Percentiles rank a stretch among this genome's conserved stretches.
Conservation (phyloP, 2,113 vertebrate species). For the Zapornia atra region DNA sequence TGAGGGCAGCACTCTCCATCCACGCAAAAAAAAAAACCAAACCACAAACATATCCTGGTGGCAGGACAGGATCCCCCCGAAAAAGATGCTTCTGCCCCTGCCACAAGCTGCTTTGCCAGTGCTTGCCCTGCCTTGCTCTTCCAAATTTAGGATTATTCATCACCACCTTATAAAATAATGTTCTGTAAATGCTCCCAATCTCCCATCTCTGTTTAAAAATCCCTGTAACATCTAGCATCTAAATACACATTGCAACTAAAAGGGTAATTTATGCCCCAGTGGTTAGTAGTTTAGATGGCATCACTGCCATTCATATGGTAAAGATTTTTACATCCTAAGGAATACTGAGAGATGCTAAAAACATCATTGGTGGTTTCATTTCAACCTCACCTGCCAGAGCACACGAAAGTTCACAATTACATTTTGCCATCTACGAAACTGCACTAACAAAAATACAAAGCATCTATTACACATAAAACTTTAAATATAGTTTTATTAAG, state of each 20-base stretch:
- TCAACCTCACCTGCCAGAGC: neutral
- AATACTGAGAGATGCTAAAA: neutral
- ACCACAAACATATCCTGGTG: accelerated
- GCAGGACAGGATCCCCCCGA: neutral
- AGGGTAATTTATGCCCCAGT: neutral
- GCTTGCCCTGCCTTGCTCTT: accelerated
- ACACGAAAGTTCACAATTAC: neutral
- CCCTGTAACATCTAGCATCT: neutral
- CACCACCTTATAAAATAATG: neutral
- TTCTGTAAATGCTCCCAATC: neutral
- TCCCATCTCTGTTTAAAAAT: neutral
- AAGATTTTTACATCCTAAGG: neutral
- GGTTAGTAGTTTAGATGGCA: neutral
- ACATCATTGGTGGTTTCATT: neutral
- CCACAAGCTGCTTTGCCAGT: accelerated
- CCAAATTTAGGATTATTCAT: neutral
- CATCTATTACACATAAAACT: accelerated
- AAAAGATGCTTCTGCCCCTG: neutral
- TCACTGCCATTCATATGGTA: neutral
- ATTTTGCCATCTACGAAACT: neutral
- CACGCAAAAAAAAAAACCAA: neutral
- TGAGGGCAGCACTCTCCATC: accelerated
- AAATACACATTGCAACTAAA: accelerated
- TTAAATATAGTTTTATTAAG: neutral
- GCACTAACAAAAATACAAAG: neutral